phyloP scores from a whole-genome alignment of 2,888 invertebrate genomes.

The Drosophila paracracens region DNA sequence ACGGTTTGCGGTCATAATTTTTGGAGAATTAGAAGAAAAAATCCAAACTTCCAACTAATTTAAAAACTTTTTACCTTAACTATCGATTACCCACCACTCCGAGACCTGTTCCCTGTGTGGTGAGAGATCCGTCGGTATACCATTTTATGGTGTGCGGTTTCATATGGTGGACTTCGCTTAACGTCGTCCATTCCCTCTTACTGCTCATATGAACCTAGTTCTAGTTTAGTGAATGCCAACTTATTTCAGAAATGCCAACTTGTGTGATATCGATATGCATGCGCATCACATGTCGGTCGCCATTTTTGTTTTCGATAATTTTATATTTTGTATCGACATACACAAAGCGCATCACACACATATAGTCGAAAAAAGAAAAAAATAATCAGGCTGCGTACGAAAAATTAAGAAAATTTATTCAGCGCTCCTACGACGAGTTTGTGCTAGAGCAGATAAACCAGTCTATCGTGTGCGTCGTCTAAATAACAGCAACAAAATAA shows the following conservation, averaged over 20 bases:
- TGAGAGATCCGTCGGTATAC: too few species aligned
- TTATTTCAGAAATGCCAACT: conserved; percentile 17
- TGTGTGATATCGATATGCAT: conserved; percentile 39
- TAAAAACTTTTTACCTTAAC: background rate
- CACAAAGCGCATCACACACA: conserved; percentile 72
- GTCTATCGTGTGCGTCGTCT: conserved; percentile 43
- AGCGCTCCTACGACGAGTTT: conserved; percentile 50
- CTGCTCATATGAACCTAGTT: too few species aligned
- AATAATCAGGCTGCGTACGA: conserved; percentile 58
- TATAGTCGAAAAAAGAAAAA: conserved; percentile 60
- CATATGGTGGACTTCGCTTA: too few species aligned
- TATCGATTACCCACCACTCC: background rate
- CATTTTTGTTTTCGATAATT: conserved; percentile 76
- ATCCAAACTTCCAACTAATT: background rate
- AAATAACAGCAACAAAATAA: conserved; percentile 80
- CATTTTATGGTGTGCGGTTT: too few species aligned
- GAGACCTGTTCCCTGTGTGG: too few species aligned
- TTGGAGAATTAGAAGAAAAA: background rate
- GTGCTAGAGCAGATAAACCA: conserved; percentile 24
- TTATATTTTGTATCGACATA: conserved; percentile 43
- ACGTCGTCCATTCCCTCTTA: too few species aligned
- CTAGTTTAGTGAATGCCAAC: background rate
- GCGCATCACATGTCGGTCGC: conserved; percentile 67
- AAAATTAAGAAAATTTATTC: conserved; percentile 50
- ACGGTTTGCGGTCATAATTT: background rate